Percentiles rank a stretch among this genome's conserved stretches.
Conservation (phyloP, 2,888 invertebrate genomes). For the Calameuta idolon region DNA sequence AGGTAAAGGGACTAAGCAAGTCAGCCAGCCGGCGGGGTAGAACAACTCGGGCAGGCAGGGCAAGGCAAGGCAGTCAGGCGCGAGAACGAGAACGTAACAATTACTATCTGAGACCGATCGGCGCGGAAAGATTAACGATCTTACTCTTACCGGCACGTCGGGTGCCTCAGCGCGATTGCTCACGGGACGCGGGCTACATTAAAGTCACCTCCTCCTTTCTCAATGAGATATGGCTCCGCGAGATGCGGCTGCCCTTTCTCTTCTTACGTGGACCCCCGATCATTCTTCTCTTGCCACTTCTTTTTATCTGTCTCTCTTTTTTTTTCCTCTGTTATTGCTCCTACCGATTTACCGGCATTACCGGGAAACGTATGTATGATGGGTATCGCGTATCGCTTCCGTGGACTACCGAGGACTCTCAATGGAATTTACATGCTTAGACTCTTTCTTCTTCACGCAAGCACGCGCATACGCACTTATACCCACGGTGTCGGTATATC, state of each 20-base stretch:
- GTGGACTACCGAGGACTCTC: not conserved
- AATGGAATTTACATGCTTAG: not conserved
- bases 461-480: not conserved
- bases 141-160: conserved; percentile 62
- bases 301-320: conserved; percentile 3
- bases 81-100: conserved; percentile 66
- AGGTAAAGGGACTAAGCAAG: not conserved
- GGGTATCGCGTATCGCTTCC: not conserved
- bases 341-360: not conserved
- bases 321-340: not conserved
- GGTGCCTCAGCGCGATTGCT: conserved; percentile 60
- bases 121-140: conserved; percentile 67
- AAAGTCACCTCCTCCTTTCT: conserved; percentile 65
- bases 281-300: conserved; percentile 23
- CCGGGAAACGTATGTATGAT: not conserved
- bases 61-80: conserved; percentile 51
- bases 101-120: conserved; percentile 67
- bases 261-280: conserved; percentile 10
- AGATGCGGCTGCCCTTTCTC: conserved; percentile 41
- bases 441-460: not conserved
- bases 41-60: conserved; percentile 20
- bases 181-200: conserved; percentile 62
- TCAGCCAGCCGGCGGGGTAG: conserved; percentile 16
- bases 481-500: not conserved
- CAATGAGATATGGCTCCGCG: conserved; percentile 65